Percentiles rank a stretch among this genome's conserved stretches.
Conservation (phyloP, 1,140 invertebrate species). For the Pissodes strobi region DNA sequence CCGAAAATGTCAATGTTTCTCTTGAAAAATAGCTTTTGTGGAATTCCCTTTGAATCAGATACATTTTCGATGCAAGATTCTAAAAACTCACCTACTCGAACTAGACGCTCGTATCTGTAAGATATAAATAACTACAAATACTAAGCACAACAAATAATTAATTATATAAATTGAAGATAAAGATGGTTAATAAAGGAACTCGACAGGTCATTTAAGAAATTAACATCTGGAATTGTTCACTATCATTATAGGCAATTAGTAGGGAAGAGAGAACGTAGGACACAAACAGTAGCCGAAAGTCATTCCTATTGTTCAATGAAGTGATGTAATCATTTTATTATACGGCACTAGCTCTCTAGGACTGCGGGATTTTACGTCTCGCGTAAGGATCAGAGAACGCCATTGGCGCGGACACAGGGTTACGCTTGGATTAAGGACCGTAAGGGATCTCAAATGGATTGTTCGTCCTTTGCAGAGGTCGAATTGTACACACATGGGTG, state of each 20-base stretch:
- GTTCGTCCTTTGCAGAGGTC: constrained; percentile 17
- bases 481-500: constrained; percentile 1
- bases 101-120: no score
- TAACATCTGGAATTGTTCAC: constrained; percentile 47
- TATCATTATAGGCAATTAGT: constrained; percentile 43
- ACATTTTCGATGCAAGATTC: no score
- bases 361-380: constrained; percentile 46
- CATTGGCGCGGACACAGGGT: constrained; percentile 27
- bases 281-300: constrained; percentile 46
- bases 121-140: no score
- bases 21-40: no score
- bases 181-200: background rate
- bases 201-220: constrained; percentile 38
- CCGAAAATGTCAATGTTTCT: no score
- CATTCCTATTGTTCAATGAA: constrained; percentile 50
- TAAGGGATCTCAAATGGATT: constrained; percentile 22
- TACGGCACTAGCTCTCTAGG: constrained; percentile 38
- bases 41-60: no score
- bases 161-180: constrained; percentile 9
- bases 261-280: constrained; percentile 25
- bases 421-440: constrained; percentile 21
- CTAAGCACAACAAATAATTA: constrained; percentile 7
- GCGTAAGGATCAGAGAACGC: constrained; percentile 43
- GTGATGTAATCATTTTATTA: constrained; percentile 53
- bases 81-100: no score